Percentiles rank a stretch among this genome's conserved stretches.
Evolutionary conservation across 23 tunicate genomes (phyloP).

Genomic region (Styela plicata): DNA sequence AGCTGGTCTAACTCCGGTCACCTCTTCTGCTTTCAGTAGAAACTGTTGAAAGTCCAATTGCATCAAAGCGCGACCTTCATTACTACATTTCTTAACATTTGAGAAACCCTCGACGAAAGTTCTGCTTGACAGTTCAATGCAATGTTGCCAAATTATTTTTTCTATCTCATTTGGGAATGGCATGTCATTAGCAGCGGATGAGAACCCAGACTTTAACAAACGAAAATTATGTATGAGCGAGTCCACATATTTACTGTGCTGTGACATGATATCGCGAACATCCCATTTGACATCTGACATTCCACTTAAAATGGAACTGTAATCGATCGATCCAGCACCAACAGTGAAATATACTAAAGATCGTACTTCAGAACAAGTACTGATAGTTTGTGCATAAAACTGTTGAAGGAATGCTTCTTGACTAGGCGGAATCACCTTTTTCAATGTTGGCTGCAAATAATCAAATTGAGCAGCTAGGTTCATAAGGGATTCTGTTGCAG

Average conservation of each 20-base stretch:
- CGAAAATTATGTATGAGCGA: conserved; percentile 26
- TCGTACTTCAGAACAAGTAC: conserved; percentile 52
- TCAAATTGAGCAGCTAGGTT: conserved; percentile 59
- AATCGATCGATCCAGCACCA: conserved; percentile 31
- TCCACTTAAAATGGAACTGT: conserved; percentile 8
- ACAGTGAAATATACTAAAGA: conserved; percentile 42
- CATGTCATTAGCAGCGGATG: not conserved
- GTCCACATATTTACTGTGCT: conserved; percentile 86
- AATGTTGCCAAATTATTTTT: conserved; percentile 72
- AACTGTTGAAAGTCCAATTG: conserved; percentile 88
- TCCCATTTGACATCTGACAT: conserved; percentile 82
- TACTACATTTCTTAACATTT: conserved; percentile 66
- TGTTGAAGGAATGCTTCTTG: conserved; percentile 77
- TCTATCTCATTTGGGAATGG: conserved; percentile 43
- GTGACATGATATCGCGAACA: conserved; percentile 81
- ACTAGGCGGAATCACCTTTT: conserved; percentile 42
- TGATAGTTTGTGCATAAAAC: conserved; percentile 81
- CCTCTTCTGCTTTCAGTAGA: conserved; percentile 75
- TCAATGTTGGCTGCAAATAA: conserved; percentile 39
- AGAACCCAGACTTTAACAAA: conserved; percentile 1
- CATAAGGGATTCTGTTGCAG: conserved; percentile 82
- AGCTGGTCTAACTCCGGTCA: conserved; percentile 55
- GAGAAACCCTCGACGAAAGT: conserved; percentile 82
- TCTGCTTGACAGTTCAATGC: conserved; percentile 46
- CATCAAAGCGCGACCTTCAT: conserved; percentile 91